These are phyloP conservation scores for Podarcis raffonei DNA, from an alignment of 2,113 vertebrate species.

Conservation along the genomic window DNA sequence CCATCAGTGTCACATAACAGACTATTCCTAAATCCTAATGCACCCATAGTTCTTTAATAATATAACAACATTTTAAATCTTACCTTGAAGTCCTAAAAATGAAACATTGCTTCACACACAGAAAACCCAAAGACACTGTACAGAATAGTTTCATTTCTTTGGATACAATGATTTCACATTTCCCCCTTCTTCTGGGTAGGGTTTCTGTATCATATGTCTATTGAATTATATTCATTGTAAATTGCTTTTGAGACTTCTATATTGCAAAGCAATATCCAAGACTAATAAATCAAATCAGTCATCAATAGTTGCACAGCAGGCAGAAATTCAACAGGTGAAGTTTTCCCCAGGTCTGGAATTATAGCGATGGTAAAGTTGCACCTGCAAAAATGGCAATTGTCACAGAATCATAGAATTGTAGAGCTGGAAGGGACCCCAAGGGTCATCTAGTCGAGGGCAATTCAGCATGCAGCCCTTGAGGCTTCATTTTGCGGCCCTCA, in stretches of 20 bases:
- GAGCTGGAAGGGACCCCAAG: too few species aligned
- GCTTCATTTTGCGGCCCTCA: too few species aligned
- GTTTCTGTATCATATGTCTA: not conserved
- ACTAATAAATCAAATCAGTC: too few species aligned
- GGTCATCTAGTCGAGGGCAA: too few species aligned
- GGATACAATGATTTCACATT: slow-evolving; percentile 42
- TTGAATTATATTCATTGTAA: too few species aligned
- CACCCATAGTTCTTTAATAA: slow-evolving; percentile 61
- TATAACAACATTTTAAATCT: slow-evolving; percentile 58
- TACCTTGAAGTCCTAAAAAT: slow-evolving; percentile 66
- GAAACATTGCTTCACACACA: slow-evolving; percentile 63
- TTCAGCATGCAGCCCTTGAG: too few species aligned
- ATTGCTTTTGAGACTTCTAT: too few species aligned
- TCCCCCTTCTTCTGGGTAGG: not conserved
- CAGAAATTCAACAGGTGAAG: not conserved
- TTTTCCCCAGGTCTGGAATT: not conserved
- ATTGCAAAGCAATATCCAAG: too few species aligned
- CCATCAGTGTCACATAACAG: slow-evolving; percentile 39
- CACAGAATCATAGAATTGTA: too few species aligned
- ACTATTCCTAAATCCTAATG: slow-evolving; percentile 44
- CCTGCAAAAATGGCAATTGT: not conserved
- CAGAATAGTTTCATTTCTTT: slow-evolving; percentile 49
- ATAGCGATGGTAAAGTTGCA: not conserved
- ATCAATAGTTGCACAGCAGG: not conserved
- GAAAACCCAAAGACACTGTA: slow-evolving; percentile 55